Conservation (phyloP, 1,140 invertebrate genomes). For the Chionoecetes opilio region DNA sequence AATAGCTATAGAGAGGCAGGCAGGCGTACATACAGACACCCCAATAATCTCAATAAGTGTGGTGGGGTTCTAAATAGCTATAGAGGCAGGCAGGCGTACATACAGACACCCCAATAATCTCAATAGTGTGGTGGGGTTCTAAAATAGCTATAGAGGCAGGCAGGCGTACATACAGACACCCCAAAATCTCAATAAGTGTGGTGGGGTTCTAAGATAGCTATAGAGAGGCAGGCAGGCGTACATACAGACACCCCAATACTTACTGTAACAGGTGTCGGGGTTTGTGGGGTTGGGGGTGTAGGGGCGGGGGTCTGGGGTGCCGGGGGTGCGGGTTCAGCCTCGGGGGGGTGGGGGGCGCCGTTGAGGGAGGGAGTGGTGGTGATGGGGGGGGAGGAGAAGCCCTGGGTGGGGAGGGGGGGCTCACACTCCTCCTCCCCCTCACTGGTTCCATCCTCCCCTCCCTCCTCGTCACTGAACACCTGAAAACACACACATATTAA, state of each 20-base stretch:
- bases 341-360: slow-evolving; percentile 71
- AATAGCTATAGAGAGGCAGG: too few species aligned
- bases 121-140: too few species aligned
- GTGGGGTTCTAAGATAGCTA: too few species aligned
- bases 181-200: too few species aligned
- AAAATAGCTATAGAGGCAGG: too few species aligned
- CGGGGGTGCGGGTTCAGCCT: slow-evolving; percentile 70
- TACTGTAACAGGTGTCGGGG: slow-evolving; percentile 73
- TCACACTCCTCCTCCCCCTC: slow-evolving; percentile 72
- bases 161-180: too few species aligned
- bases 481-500: slow-evolving; percentile 16
- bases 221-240: too few species aligned
- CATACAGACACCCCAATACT: background rate
- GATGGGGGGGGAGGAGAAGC: slow-evolving; percentile 77
- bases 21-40: too few species aligned
- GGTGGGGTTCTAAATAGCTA: too few species aligned
- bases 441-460: slow-evolving; percentile 63
- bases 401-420: slow-evolving; percentile 78
- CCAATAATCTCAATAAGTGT: too few species aligned
- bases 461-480: slow-evolving; percentile 70
- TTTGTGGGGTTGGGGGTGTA: slow-evolving; percentile 60
- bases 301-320: slow-evolving; percentile 77
- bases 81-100: too few species aligned
- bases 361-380: slow-evolving; percentile 76
- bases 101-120: too few species aligned